Evolutionary conservation across 30 jellyfish, hydroid and myxozoan genomes (phyloP).

Genomic region (Hydra vulgaris): DNA sequence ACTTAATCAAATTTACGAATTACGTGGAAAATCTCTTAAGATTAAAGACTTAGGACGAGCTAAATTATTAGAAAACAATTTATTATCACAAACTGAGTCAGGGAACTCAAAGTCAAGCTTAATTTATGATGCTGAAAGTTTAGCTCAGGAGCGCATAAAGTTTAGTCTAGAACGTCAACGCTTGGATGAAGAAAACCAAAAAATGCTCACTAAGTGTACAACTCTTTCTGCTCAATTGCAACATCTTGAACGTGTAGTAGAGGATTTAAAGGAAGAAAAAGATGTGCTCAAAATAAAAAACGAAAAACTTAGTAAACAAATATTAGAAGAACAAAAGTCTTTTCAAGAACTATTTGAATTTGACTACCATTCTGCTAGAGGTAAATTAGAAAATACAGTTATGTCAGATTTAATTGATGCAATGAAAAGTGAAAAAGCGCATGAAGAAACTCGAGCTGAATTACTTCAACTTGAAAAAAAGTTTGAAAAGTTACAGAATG

Average conservation of each 20-base stretch:
- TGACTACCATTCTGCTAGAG: neutral
- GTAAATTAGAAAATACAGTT: slow-evolving; percentile 2
- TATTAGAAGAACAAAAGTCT: slow-evolving; percentile 19
- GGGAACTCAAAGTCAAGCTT: slow-evolving; percentile 76
- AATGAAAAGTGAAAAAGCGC: slow-evolving; percentile 27
- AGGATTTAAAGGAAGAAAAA: slow-evolving; percentile 71
- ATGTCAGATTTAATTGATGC: slow-evolving; percentile 10
- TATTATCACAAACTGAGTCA: slow-evolving; percentile 42
- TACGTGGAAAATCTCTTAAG: slow-evolving; percentile 25
- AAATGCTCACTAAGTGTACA: slow-evolving; percentile 80
- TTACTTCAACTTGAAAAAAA: slow-evolving; percentile 42
- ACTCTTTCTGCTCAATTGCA: slow-evolving; percentile 90
- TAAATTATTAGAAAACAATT: slow-evolving; percentile 15
- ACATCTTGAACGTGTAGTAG: slow-evolving; percentile 83
- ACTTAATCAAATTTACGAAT: slow-evolving; percentile 75
- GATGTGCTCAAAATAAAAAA: slow-evolving; percentile 59
- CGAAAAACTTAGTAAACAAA: slow-evolving; percentile 33
- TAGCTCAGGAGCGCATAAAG: slow-evolving; percentile 89
- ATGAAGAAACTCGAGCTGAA: slow-evolving; percentile 33
- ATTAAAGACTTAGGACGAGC: slow-evolving; percentile 31
- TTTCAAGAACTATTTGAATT: slow-evolving; percentile 17
- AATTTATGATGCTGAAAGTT: slow-evolving; percentile 91
- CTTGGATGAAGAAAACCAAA: slow-evolving; percentile 85
- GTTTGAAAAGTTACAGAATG: slow-evolving; percentile 41
- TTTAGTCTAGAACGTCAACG: slow-evolving; percentile 85